Evolutionary conservation across 2,797 vertebrate species (phyloP).

Genomic region (Gymnocypris eckloni): DNA sequence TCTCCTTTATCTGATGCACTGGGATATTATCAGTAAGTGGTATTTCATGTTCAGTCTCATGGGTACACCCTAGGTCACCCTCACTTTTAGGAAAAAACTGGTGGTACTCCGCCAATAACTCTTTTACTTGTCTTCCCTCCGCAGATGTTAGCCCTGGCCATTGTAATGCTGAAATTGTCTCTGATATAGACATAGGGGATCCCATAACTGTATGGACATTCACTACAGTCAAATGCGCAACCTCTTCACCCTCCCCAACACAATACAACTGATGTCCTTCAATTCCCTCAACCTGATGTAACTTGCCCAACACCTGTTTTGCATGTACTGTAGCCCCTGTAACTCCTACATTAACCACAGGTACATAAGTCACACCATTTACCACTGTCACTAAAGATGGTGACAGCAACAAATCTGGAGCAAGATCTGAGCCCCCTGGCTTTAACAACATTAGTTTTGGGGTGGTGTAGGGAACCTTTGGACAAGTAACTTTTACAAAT

Average conservation of each 20-base stretch:
- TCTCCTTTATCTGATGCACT: background rate
- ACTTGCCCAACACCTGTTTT: background rate
- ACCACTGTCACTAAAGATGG: background rate
- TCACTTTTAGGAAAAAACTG: background rate
- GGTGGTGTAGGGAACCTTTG: too few species aligned
- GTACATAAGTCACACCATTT: background rate
- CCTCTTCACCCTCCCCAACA: background rate
- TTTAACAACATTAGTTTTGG: background rate
- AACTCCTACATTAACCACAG: background rate
- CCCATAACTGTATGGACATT: background rate
- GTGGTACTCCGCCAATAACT: too few species aligned
- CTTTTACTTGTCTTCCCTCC: too few species aligned
- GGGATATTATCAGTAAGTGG: background rate
- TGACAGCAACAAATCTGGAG: background rate
- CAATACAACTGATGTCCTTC: background rate
- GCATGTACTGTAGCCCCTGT: background rate
- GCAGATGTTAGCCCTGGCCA: too few species aligned
- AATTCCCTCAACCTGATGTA: background rate
- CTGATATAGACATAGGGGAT: too few species aligned
- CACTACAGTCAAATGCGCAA: background rate
- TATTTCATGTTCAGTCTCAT: background rate
- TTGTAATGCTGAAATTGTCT: too few species aligned
- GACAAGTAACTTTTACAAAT: too few species aligned
- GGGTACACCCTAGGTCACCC: background rate
- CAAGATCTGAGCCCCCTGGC: too few species aligned